Percentiles rank a stretch among this genome's conserved stretches.
These are phyloP conservation scores for Amphiprion clarkii DNA, from an alignment of 2,797 vertebrate genomes.

Conservation along the genomic window DNA sequence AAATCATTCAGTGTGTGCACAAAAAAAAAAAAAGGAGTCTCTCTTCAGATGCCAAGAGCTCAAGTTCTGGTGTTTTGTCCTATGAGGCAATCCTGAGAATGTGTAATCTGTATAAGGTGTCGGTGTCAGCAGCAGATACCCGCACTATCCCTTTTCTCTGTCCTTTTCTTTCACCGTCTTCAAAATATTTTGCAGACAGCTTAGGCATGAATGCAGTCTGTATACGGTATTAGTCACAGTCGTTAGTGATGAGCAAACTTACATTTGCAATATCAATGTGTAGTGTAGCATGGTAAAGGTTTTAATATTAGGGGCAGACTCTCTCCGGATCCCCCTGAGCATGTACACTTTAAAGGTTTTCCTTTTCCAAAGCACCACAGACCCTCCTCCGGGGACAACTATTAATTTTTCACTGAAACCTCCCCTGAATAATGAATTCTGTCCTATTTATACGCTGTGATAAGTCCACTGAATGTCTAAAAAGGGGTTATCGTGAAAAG, in stretches of 20 bases:
- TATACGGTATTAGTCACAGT: conserved; percentile 68
- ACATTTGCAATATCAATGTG: conserved; percentile 72
- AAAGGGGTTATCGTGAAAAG: conserved; percentile 83
- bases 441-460: conserved; percentile 83
- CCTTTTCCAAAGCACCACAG: conserved; percentile 71
- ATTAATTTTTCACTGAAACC: conserved; percentile 85
- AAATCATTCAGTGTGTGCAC: conserved; percentile 48
- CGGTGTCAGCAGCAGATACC: conserved; percentile 48
- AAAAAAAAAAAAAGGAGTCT: conserved; percentile 6
- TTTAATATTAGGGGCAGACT: conserved; percentile 77
- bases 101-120: conserved; percentile 61
- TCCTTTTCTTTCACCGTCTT: conserved; percentile 42
- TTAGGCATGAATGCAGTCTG: conserved; percentile 64
- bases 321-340: conserved; percentile 72
- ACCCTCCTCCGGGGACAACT: conserved; percentile 80
- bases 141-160: conserved; percentile 13
- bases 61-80: conserved; percentile 50
- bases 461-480: conserved; percentile 83
- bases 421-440: conserved; percentile 85
- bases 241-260: conserved; percentile 71
- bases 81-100: conserved; percentile 53
- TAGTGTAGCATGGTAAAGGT: conserved; percentile 66
- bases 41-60: conserved; percentile 60
- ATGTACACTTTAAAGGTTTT: conserved; percentile 82
- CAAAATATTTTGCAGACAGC: conserved; percentile 60